Base-by-base conservation (phyloP, 2,797 vertebrate genomes). In the Typhlichthys eigenmanni region DNA sequence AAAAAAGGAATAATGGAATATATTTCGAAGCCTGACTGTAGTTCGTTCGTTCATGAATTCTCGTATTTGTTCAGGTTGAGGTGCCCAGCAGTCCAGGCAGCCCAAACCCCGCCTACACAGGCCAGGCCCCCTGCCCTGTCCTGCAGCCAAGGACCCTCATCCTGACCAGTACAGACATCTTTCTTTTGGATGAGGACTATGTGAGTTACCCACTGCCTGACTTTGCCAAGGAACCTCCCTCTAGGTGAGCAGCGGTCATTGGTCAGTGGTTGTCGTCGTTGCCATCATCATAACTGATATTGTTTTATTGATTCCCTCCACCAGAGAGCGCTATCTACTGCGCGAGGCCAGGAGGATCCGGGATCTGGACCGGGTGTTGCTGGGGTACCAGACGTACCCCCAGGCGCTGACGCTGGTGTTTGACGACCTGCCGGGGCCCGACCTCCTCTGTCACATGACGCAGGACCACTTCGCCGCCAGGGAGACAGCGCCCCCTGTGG, bases 321-420 rank as follows among this genome's bases (percentile, higher is more conserved):
- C 88, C 84, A 94, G 93, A 77, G 96, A 98, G 76, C 95, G 95
- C 47, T 98, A 98, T 77, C 93, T 90, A 59, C 91, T 98, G 47
- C 90, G 93, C 0, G 97, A 98, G 19, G 94, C 95, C 17, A 94
- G 96, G 19, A 89, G 96, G 32, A 95, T 99, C 66, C 92, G 97
- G 0, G 96, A 98, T 87, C 84, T 99, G 83, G 97, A 98, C 54
- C 92, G 97, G 0, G 95, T 99, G 1, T 92, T 99, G 60, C 93
- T 98, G 92, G 97, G 97, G 5, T 98, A 98, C 84, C 96, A 99
- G 87, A 94, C 94, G 0, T 98, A 97, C 76, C 96, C 97, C 0
- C 97, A 98, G 78, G 88, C 88, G 11, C 71, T 91, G 70, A 91
- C 90, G 2, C 70, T 99, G 64, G 95, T 99, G 38, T 98, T 98